phyloP scores from a whole-genome alignment of 2,113 vertebrate genomes.

The Sylvia atricapilla region DNA sequence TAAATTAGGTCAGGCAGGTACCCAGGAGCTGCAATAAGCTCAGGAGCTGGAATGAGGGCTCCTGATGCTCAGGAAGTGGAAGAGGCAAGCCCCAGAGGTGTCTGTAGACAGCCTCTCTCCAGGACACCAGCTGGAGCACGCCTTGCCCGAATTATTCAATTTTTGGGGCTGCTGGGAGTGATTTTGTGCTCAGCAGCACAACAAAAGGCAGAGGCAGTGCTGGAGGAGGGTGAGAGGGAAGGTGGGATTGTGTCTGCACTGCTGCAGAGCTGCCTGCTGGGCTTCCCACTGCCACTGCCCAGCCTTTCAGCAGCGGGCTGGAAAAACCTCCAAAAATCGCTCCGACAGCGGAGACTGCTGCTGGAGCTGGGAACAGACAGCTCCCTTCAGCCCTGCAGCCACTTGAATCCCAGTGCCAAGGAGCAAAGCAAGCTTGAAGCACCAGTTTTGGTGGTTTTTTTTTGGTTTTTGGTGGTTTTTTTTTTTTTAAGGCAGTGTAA shows the following conservation, averaged over 20 bases:
- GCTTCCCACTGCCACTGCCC: not conserved
- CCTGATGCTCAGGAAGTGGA: slow-evolving; percentile 71
- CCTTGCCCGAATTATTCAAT: slow-evolving; percentile 53
- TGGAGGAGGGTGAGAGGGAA: not conserved
- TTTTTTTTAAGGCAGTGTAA: not conserved
- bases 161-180: slow-evolving; percentile 52
- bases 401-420: not conserved
- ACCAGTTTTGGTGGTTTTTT: not conserved
- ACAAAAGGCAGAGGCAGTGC: not conserved
- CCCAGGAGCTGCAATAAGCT: slow-evolving; percentile 67
- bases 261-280: not conserved
- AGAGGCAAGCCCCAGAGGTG: slow-evolving; percentile 68
- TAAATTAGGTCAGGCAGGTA: slow-evolving; percentile 58
- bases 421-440: not conserved
- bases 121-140: slow-evolving; percentile 39
- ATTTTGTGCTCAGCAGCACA: slow-evolving; percentile 48
- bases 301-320: not conserved
- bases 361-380: not conserved
- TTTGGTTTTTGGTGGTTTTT: too few species aligned
- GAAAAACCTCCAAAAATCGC: not conserved
- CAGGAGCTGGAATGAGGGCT: slow-evolving; percentile 62
- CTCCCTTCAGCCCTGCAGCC: not conserved
- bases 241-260: not conserved
- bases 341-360: not conserved
- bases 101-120: slow-evolving; percentile 73